Percentiles rank a stretch among this genome's conserved stretches.
Conservation (phyloP, 2,797 vertebrate species). For the Ibycter americanus region DNA sequence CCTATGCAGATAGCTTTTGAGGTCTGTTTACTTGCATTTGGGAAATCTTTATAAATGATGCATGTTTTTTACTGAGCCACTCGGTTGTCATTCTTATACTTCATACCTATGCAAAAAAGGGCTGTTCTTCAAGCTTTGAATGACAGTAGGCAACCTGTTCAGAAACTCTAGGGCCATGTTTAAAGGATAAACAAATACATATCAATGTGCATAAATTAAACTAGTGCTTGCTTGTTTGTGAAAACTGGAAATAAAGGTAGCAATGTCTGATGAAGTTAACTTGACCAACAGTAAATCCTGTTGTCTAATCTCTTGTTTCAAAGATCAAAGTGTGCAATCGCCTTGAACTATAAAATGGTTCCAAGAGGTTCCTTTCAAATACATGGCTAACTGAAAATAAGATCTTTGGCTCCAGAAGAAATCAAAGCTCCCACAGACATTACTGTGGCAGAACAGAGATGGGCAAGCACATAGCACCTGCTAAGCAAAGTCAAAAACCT, state of each 20-base stretch:
- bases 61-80: neutral
- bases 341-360: neutral
- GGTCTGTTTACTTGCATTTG: neutral
- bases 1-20: neutral
- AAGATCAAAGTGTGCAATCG: neutral
- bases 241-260: neutral
- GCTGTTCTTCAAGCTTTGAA: neutral
- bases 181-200: neutral
- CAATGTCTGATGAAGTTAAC: neutral
- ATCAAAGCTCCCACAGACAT: neutral
- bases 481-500: neutral
- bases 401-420: neutral
- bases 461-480: neutral
- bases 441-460: neutral
- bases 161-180: neutral
- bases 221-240: neutral
- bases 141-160: neutral
- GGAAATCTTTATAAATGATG: neutral
- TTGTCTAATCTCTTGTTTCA: neutral
- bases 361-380: neutral
- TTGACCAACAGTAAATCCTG: neutral
- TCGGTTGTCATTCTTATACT: neutral
- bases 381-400: neutral
- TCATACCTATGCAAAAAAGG: neutral
- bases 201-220: neutral